A percentile compares a stretch with the other conserved stretches of the same genome.
Evolutionary conservation across 2,113 vertebrate species (phyloP).

Genomic region (Saguinus imperator): DNA sequence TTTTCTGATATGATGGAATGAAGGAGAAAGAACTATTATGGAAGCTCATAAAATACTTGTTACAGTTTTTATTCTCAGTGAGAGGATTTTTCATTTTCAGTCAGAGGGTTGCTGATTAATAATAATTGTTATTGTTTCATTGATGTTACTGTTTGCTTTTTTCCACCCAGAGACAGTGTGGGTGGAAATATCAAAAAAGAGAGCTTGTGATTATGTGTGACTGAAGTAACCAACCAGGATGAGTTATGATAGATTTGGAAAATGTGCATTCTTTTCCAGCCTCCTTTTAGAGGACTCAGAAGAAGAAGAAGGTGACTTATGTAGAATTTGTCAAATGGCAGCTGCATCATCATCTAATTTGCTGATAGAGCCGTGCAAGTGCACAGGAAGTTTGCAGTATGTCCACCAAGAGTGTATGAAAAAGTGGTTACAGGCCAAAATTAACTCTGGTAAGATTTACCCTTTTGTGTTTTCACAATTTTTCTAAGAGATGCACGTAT

Average conservation of each 20-base stretch:
- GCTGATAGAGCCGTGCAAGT: slow-evolving; percentile 95
- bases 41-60: not conserved
- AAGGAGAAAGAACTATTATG: no score
- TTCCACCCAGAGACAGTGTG: not conserved
- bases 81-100: not conserved
- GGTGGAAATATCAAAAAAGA: not conserved
- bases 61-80: not conserved
- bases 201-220: not conserved
- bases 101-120: not conserved
- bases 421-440: slow-evolving; percentile 97
- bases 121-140: not conserved
- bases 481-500: not conserved
- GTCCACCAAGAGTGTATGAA: slow-evolving; percentile 99
- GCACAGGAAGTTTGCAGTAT: slow-evolving; percentile 95
- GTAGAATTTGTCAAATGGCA: slow-evolving; percentile 98
- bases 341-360: slow-evolving; percentile 91
- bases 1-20: no score
- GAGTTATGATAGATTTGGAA: not conserved
- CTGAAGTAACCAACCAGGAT: slow-evolving; percentile 1
- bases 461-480: not conserved
- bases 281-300: slow-evolving; percentile 98
- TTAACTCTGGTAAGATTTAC: slow-evolving; percentile 92
- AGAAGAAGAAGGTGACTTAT: slow-evolving; percentile 96
- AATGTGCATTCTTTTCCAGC: slow-evolving; percentile 79
- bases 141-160: not conserved